Base-by-base conservation (phyloP, 2,113 vertebrate species). In the Lepisosteus osseus region DNA sequence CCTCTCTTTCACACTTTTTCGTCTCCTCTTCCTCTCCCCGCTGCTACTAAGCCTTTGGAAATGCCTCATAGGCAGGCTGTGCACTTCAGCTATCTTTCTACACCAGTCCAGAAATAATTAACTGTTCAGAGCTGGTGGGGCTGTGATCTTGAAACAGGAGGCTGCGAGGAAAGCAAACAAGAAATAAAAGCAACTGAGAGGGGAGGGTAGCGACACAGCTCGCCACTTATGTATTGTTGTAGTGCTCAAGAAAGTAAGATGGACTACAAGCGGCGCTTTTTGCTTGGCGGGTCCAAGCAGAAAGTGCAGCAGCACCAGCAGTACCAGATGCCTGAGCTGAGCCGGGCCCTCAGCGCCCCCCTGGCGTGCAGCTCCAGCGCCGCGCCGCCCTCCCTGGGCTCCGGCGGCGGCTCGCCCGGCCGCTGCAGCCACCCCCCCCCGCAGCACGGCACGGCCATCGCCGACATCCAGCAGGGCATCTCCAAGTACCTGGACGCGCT, bases 251-350 rank as follows among this genome's bases (percentile, higher is more conserved):
- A 98, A 93, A 95, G 91, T 94, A 99, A 98, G 91, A 99, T 99
- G 97, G 97, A 99, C 96, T 98, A 98, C 67, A 99, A 99, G 92
- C 94, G 97, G 91, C 95, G 97, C 93, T 99, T 99, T 92, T 92
- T 99, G 96, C 96, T 99, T 94, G 97, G 97, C 97, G 97, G 97
- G 97, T 99, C 97, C 96, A 99, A 98, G 96, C 97, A 99, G 90
- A 99, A 99, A 89, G 96, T 95, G 87, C 97, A 99, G 87, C 97
- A 98, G 93, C 96, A 98, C 94, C 96, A 97, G 94, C 93, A 93
- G 87, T 98, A 95, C 87, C 94, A 95, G 61, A 90, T 99, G 93
- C 95, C 97, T 17, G 97, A 99, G 85, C 90, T 98, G 82, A 94
- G 95, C 90, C 92, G 95, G 86, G 92, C 96, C 84, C 88, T 98